Base-by-base conservation (phyloP, 2,113 vertebrate genomes). In the Eubucco bourcierii region DNA sequence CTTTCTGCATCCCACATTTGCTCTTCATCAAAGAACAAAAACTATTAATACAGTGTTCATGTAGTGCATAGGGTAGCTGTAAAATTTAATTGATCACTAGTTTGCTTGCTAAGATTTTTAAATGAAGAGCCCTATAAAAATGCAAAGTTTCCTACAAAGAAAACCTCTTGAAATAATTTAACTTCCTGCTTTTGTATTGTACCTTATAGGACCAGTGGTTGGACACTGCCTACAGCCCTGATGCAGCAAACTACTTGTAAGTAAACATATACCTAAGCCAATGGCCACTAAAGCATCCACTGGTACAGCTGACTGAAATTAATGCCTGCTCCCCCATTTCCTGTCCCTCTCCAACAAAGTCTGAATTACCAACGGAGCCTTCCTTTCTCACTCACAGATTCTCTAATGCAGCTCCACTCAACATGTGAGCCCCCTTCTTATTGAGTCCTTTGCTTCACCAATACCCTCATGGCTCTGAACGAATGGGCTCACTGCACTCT, bases 11-110 rank as follows among this genome's bases (percentile, higher is more conserved):
- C 63, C 67, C 0, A 0, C 81, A 89, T 94, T 92, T 93, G 88
- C 77, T 90, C 60, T 84, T 88, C 88, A 84, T 95, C 96, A 96
- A 91, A 93, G 63, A 27, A 91, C 78, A 90, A 81, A 93, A 91
- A 67, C 94, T 50, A 50, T 52, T 12, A 90, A 94, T 20, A 55
- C 55, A 24, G 15, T 46, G 37, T 80, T 94, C 86, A 73, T 84
- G 47, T 66, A 81, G 50, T 18, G 80, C 74, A 84, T 24, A 59
- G 67, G 29, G 86, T 88, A 84, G 84, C 80, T 88, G 80, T 96
- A 96, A 96, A 95, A 92, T 87, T 91, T 95, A 94, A 96, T 96
- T 96, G 90, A 92, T 95, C 80, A 56, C 46, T 86, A 91, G 55
- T 92, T 91, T 78, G 83, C 61, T 91, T 95, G 83, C 90, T 93